Conservation (phyloP, 2,113 vertebrate species). For the Sinocyclocheilus anshuiensis region DNA sequence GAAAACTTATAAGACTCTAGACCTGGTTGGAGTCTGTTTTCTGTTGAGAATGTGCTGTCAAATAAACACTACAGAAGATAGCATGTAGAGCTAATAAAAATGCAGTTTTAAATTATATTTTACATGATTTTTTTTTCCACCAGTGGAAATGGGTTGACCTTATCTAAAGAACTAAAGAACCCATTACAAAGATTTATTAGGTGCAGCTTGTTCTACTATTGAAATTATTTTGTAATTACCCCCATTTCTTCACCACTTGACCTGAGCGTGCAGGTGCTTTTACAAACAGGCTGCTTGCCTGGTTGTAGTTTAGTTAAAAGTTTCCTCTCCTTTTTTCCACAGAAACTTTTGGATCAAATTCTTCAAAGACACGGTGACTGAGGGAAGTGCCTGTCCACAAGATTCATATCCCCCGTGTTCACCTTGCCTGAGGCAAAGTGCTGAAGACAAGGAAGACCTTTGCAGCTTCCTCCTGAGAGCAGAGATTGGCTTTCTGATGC, state of each 20-base stretch:
- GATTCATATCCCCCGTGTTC: conserved; percentile 30
- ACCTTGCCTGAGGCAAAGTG: conserved; percentile 46
- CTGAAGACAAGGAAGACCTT: conserved; percentile 21
- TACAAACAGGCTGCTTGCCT: conserved; percentile 33
- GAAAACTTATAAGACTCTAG: not conserved
- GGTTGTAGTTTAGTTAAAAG: conserved; percentile 18
- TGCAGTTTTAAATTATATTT: too few species aligned
- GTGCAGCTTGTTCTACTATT: not conserved
- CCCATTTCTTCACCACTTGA: not conserved
- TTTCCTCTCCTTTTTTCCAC: conserved; percentile 54
- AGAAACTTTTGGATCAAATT: conserved; percentile 94
- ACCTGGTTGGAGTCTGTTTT: not conserved
- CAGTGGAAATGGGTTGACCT: too few species aligned
- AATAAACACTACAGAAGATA: too few species aligned
- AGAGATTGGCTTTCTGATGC: conserved; percentile 24
- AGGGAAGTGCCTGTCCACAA: conserved; percentile 48
- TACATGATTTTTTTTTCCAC: too few species aligned
- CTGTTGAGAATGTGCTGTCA: not conserved
- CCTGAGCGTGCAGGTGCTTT: conserved; percentile 31
- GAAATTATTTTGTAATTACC: not conserved
- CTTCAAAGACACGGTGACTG: conserved; percentile 83
- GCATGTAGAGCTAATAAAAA: too few species aligned
- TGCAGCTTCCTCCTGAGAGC: conserved; percentile 41
- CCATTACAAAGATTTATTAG: not conserved
- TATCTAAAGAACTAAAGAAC: too few species aligned